Conservation (phyloP, 2,113 vertebrate species). For the Coreoperca whiteheadi region DNA sequence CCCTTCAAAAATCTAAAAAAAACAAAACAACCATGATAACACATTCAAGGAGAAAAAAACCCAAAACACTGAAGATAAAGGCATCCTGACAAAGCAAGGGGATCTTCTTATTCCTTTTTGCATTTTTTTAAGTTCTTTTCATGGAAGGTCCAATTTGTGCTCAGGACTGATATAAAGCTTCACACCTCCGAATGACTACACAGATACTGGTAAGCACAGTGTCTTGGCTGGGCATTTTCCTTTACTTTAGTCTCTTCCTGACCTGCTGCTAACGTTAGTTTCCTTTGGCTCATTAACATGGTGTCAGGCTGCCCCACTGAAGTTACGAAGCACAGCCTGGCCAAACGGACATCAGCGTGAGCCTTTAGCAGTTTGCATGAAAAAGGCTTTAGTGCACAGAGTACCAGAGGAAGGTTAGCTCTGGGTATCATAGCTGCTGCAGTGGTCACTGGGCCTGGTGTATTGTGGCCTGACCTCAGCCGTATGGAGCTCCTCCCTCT, state of each 20-base stretch:
- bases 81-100: slow-evolving; percentile 64
- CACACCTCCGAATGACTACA: slow-evolving; percentile 71
- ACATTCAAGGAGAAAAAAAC: slow-evolving; percentile 40
- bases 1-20: slow-evolving; percentile 46
- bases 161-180: slow-evolving; percentile 78
- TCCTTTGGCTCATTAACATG: slow-evolving; percentile 73
- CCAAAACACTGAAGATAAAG: slow-evolving; percentile 40
- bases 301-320: slow-evolving; percentile 55
- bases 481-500: slow-evolving; percentile 37
- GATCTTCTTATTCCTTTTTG: slow-evolving; percentile 41
- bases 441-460: slow-evolving; percentile 41
- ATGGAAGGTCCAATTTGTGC: slow-evolving; percentile 78
- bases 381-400: slow-evolving; percentile 75
- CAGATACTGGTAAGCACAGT: slow-evolving; percentile 82
- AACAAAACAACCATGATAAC: slow-evolving; percentile 53
- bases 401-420: slow-evolving; percentile 67
- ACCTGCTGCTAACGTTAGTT: slow-evolving; percentile 65
- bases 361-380: slow-evolving; percentile 68
- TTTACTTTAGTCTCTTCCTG: slow-evolving; percentile 49
- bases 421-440: slow-evolving; percentile 60
- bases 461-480: slow-evolving; percentile 49
- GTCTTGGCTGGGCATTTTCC: slow-evolving; percentile 63
- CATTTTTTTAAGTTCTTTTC: slow-evolving; percentile 59
- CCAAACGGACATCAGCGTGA: slow-evolving; percentile 60
- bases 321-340: slow-evolving; percentile 53